These are phyloP conservation scores for Galendromus occidentalis DNA, from an alignment of 1,140 invertebrate species.

Conservation along the genomic window DNA sequence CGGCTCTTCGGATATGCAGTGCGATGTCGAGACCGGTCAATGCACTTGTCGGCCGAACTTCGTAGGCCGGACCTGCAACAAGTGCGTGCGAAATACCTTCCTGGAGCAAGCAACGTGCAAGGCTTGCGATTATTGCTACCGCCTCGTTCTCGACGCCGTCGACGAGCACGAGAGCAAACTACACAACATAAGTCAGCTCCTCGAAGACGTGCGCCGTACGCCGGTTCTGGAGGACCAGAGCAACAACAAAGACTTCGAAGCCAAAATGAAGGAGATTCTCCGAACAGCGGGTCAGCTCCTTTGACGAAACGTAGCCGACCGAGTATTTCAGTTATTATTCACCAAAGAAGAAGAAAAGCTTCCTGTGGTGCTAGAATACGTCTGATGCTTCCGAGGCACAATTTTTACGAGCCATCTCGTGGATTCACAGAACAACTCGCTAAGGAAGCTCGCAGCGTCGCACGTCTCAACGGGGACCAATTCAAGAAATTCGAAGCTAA, in stretches of 20 bases:
- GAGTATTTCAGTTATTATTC: no score
- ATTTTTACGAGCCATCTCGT: no score
- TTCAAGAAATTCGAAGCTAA: not conserved
- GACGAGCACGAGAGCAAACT: no score
- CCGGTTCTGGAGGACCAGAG: conserved; percentile 42
- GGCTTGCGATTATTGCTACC: no score
- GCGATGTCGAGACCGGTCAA: conserved; percentile 51
- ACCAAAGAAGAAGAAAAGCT: no score
- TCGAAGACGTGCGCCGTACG: conserved; percentile 28
- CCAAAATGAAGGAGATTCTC: conserved; percentile 43
- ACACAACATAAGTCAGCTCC: no score
- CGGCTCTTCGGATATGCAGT: conserved; percentile 62
- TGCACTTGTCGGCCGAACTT: conserved; percentile 78
- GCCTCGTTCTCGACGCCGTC: no score
- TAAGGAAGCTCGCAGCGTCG: conserved; percentile 41
- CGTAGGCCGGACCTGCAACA: conserved; percentile 68
- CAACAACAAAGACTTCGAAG: conserved; percentile 61
- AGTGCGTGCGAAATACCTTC: conserved; percentile 66
- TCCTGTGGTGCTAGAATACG: no score
- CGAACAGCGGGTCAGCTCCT: conserved; percentile 30
- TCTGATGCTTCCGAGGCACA: no score
- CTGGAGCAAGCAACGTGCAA: no score
- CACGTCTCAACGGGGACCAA: not conserved
- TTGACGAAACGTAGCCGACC: no score
- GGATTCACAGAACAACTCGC: conserved; percentile 43